Evolutionary conservation across 1,140 invertebrate genomes (phyloP), one percentile per base, ranked within the genome.

Genomic region (Zaprionus taronus): DNA sequence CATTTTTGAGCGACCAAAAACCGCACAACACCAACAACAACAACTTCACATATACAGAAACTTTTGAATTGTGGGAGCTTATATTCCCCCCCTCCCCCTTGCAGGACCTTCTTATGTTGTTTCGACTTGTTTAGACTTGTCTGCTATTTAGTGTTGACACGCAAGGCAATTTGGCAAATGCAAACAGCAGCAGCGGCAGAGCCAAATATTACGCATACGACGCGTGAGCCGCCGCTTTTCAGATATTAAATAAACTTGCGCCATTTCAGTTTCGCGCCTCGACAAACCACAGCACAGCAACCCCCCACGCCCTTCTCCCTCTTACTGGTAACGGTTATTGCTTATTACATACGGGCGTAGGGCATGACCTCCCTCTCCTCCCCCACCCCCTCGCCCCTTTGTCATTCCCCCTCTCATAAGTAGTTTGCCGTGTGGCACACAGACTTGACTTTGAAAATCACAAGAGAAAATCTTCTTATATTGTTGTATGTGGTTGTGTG

Each of bases 81-180:
- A 20, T 4, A 9, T 4, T 4, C 47, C 11, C 20, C 47, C 22
- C 0, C 47, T 20, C 20, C 47, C 47, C 17, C 49, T 22, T 9
- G 34, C 49, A n/a, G 36, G 36, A 38, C 53, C 61, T 6, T 57
- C 44, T 31, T 17, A 17, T 66, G 56, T 41, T 55, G 47, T 49
- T 31, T 51, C 63, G 51, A 68, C 60, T 73, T 72, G 73, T 85
- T 85, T 83, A 85, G 83, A 82, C 82, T 83, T 84, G 85, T 82
- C 81, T 85, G 76, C 85, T 84, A 92, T 91, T 91, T 87, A 77
- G 80, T 91, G 90, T 91, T 91, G 91, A 91, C 91, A 91, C 81
- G 83, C 90, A 70, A 84, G 77, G 86, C 85, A 91, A 91, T 91
- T 91, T 84, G 71, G 83, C 70, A 87, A 86, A 89, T 80, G 80